A percentile compares a stretch with the other conserved stretches of the same genome.
Evolutionary conservation across 2,113 vertebrate genomes (phyloP).

Genomic region (Rafetus swinhoei): DNA sequence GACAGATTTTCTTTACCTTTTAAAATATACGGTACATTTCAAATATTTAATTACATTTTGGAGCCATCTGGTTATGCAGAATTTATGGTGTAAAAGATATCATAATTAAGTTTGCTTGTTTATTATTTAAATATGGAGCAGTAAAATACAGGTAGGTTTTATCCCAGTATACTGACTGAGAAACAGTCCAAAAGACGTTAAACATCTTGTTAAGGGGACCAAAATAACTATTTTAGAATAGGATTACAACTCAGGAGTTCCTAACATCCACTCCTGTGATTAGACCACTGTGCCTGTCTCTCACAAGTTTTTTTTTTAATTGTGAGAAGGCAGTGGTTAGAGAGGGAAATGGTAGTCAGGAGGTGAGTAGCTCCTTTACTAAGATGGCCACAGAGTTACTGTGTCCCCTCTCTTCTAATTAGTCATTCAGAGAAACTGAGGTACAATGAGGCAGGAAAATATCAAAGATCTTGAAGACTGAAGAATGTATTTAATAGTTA

Average conservation of each 20-base stretch:
- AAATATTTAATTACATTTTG: constrained; percentile 28
- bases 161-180: not conserved
- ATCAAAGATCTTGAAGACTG: not conserved
- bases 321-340: not conserved
- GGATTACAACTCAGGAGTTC: not conserved
- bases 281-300: not conserved
- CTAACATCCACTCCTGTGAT: not conserved
- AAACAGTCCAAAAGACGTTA: not conserved
- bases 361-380: not conserved
- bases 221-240: fast-evolving
- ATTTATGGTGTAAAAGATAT: constrained; percentile 39
- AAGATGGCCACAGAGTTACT: not conserved
- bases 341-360: not conserved
- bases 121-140: constrained; percentile 32
- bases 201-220: not conserved
- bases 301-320: not conserved
- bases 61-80: not conserved
- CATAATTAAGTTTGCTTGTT: constrained; percentile 37
- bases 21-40: not conserved
- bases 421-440: not conserved
- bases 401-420: not conserved
- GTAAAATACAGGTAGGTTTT: constrained; percentile 37
- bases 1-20: not conserved
- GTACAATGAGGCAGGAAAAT: constrained; percentile 5
- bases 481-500: not conserved